Evolutionary conservation across 2,888 invertebrate species (phyloP).

Genomic region (Trisateles emortualis): DNA sequence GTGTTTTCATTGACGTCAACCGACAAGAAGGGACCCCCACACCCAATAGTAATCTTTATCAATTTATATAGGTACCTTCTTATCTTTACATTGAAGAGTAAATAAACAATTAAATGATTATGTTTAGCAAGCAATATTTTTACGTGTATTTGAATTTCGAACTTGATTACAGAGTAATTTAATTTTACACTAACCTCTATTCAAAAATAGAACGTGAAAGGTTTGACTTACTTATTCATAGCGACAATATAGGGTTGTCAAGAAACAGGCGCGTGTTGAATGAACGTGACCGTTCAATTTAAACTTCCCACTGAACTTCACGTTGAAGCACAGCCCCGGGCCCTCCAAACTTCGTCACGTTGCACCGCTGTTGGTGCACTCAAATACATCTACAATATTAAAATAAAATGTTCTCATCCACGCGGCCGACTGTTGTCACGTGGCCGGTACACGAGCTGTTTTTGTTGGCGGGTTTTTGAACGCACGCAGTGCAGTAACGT

Average conservation of each 20-base stretch:
- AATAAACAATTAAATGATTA: too few species aligned
- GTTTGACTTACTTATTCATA: neutral
- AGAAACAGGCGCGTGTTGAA: neutral
- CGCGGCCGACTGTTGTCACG: constrained; percentile 51
- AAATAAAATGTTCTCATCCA: constrained; percentile 14
- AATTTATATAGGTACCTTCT: too few species aligned
- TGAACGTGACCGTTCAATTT: constrained; percentile 1
- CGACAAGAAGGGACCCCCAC: too few species aligned
- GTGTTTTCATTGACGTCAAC: too few species aligned
- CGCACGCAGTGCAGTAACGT: constrained; percentile 56
- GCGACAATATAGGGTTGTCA: neutral
- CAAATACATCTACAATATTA: constrained; percentile 18
- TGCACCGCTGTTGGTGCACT: constrained; percentile 6
- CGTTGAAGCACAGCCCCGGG: neutral
- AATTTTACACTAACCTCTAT: too few species aligned
- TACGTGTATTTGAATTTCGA: too few species aligned
- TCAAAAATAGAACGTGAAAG: neutral
- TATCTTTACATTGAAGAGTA: too few species aligned
- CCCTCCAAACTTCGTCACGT: constrained; percentile 13
- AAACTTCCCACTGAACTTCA: neutral
- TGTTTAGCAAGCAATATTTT: too few species aligned
- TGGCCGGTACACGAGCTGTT: constrained; percentile 53
- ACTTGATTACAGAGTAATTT: too few species aligned
- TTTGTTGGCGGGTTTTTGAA: constrained; percentile 62
- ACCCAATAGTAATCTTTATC: too few species aligned